A percentile compares a stretch with the other conserved stretches of the same genome.
phyloP scores from a whole-genome alignment of 2,113 vertebrate genomes.

The Buteo buteo region DNA sequence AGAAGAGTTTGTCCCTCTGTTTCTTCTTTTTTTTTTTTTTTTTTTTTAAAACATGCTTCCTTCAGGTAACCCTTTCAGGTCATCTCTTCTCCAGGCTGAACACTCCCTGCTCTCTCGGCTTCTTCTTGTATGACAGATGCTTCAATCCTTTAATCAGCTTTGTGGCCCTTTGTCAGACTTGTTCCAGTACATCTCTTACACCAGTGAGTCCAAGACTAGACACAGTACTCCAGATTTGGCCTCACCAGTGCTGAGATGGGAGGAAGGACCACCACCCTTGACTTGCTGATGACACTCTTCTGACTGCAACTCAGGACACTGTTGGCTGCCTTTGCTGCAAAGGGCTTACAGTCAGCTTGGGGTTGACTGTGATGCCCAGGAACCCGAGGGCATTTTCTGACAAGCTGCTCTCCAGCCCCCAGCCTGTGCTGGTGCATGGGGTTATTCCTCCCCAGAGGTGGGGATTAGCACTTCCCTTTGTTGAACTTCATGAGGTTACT shows the following conservation, averaged over 20 bases:
- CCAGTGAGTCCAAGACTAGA: background rate
- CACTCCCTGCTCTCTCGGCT: background rate
- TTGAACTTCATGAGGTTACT: background rate
- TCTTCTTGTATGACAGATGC: background rate
- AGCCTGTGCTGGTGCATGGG: background rate
- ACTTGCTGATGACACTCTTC: background rate
- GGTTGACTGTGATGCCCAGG: background rate
- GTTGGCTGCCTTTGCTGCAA: background rate
- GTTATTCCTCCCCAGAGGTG: background rate
- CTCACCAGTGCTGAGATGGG: background rate
- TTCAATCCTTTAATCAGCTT: background rate
- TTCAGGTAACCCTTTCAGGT: no score
- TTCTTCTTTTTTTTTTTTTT: no score
- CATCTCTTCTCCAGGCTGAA: background rate
- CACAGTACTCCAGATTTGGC: background rate
- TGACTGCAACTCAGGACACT: background rate
- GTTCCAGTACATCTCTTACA: background rate
- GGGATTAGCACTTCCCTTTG: background rate
- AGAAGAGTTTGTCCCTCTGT: background rate
- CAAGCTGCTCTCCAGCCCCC: background rate
- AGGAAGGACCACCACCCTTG: background rate
- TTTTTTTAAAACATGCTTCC: no score
- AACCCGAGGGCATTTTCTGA: background rate
- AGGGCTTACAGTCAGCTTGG: background rate
- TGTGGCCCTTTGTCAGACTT: background rate